Conservation (phyloP, 2,888 invertebrate species). For the Acronicta leporina region DNA sequence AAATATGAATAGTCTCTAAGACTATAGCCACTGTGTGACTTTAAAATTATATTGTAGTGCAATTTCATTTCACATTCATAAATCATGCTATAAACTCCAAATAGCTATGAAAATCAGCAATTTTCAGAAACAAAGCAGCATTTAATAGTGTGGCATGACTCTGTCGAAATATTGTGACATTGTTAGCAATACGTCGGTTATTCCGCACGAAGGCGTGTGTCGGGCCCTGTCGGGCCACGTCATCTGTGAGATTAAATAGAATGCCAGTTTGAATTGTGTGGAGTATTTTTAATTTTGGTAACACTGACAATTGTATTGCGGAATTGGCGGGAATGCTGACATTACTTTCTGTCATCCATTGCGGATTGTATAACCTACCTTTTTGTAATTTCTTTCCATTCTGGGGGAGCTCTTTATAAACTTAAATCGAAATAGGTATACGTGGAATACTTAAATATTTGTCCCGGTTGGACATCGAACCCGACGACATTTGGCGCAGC, state of each 20-base stretch:
- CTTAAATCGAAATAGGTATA: too few relatives aligned
- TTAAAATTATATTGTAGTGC: too few relatives aligned
- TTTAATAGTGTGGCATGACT: conserved; percentile 13
- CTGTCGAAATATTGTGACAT: conserved; percentile 13
- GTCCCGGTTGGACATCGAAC: too few relatives aligned
- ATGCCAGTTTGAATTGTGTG: not conserved
- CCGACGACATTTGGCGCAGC: too few relatives aligned
- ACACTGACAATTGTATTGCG: too few relatives aligned
- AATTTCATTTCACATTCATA: not conserved
- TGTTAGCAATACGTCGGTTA: conserved; percentile 25
- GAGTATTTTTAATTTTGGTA: conserved; percentile 3
- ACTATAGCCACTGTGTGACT: too few relatives aligned
- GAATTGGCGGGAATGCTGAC: not conserved
- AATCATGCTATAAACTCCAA: not conserved
- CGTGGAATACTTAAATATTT: too few relatives aligned
- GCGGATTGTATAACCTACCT: too few relatives aligned
- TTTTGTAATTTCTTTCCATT: too few relatives aligned
- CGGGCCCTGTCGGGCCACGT: not conserved
- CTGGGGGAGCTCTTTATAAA: too few relatives aligned
- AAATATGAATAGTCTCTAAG: not conserved
- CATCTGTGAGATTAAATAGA: conserved; percentile 20
- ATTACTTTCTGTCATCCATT: not conserved
- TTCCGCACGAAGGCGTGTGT: not conserved
- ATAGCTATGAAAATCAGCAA: conserved; percentile 4
- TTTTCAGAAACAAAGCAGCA: conserved; percentile 24